These are phyloP conservation scores for Beroe ovata DNA, from an alignment of 37 sponge, comb jelly and placozoan genomes.

Conservation along the genomic window DNA sequence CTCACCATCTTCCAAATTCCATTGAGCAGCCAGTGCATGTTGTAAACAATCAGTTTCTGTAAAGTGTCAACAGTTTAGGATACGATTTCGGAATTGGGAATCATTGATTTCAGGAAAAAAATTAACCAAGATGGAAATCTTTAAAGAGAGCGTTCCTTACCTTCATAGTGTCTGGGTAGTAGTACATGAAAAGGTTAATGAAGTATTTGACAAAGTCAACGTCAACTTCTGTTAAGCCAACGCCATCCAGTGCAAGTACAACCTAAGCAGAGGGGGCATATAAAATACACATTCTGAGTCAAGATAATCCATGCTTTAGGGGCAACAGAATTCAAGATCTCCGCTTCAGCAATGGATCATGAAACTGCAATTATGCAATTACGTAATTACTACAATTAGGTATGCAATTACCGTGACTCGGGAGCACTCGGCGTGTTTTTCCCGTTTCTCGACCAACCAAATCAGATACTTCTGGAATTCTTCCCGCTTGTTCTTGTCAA, in stretches of 20 bases:
- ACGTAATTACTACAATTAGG: too few species aligned
- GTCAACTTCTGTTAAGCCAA: slow-evolving; percentile 32
- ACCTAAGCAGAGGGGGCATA: too few species aligned
- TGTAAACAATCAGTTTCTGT: slow-evolving; percentile 39
- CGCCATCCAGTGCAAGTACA: background rate
- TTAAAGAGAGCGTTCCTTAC: background rate
- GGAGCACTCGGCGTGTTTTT: background rate
- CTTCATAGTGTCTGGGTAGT: slow-evolving; percentile 26
- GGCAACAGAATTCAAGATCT: too few species aligned
- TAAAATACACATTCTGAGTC: too few species aligned
- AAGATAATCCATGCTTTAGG: too few species aligned
- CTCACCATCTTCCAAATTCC: slow-evolving; percentile 58
- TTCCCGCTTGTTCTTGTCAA: background rate
- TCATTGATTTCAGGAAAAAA: background rate
- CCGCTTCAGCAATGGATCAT: too few species aligned
- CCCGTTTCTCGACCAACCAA: slow-evolving; percentile 12
- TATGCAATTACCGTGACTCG: slow-evolving; percentile 1
- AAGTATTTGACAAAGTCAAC: slow-evolving; percentile 42
- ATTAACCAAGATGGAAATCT: background rate
- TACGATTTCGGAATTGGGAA: background rate
- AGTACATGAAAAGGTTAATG: slow-evolving; percentile 52
- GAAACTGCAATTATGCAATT: too few species aligned
- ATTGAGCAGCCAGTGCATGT: slow-evolving; percentile 66
- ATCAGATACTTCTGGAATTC: slow-evolving; percentile 40
- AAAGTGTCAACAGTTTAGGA: background rate